Evolutionary conservation across 1,140 invertebrate genomes (phyloP), one percentile per base, ranked within the genome.

Genomic region (Nomia melanderi): DNA sequence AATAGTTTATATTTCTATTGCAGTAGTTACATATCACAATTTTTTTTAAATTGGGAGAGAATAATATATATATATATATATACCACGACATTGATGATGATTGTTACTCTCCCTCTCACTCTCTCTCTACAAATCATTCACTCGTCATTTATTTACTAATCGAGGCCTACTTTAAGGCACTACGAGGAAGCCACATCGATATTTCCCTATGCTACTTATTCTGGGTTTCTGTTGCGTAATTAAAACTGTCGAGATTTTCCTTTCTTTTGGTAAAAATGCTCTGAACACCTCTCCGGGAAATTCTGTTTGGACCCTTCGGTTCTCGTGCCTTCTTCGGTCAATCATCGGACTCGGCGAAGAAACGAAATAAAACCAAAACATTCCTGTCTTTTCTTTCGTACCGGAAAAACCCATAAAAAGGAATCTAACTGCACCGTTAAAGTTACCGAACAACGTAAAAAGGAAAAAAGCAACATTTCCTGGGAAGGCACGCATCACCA

Each of bases 21-120:
- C 87, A 89, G 88, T 88, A 89, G 81, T 89, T 89, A 89, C 83
- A 90, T 90, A 91, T 90, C 88, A 91, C 89, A 90, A n/a, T n/a
- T 86, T 87, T 86, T 85, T 86, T 36, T 41, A 62, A 76, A n/a
- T n/a, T 71, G 81, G 85, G 81, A 86, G 88, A 88, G 84, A 85
- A 82, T 77, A 83, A 83, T 71, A 4, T 36, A 50, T 29, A n/a
- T 66, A 56, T 75, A 47, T 74, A 53, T 69, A 62, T 69, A 57
- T 73, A 78, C 41, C 44, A 56, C 59, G 74, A 79, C 57, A 60
- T 60, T 53, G 36, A 74, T 65, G 79, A 65, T 75, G 57, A 57
- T n/a, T 67, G 60, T 74, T 60, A 72, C 77, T 41, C 70, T 74
- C 65, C 56, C 62, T 54, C 64, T 41, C 56, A 56, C n/a, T 60